Base-by-base conservation (phyloP, 1,140 invertebrate genomes). In the Cydia fagiglandana region DNA sequence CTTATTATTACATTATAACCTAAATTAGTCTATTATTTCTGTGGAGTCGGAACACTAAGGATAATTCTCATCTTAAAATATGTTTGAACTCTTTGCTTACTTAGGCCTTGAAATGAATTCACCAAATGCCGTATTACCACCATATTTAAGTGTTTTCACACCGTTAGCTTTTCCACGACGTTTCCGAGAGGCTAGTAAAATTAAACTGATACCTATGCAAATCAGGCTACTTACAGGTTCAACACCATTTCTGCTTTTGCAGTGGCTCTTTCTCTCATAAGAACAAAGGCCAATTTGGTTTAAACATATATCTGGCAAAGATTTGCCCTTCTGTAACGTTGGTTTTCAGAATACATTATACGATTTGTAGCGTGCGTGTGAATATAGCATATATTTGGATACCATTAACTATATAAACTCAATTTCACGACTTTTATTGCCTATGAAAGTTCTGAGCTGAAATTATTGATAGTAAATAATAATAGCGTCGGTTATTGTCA, bases 111-210 rank as follows among this genome's bases (percentile, higher is more conserved):
- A 61, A 61, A 61, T 61, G 9, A 10, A 61, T 10, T 15, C 17
- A 61, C 56, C 5, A 61, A 24, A 61, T 61, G 10, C 56, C 6
- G 56, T 56, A 7, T 10, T 10, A 61, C 56, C 7, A 61, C 10
- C 56, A 20, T 61, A n/a, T n/a, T n/a, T n/a, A 61, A 61, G 56
- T 24, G 56, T 61, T 20, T 61, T 61, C 56, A 61, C 56, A 61
- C 20, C 56, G 56, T 61, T 61, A 61, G 9, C 50, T 53, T 61
- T 61, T 24, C 20, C 7, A 61, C 20, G 56, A 6, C 56, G 9
- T 24, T 61, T 24, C 17, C 20, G 9, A 61, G 56, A 20, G 10
- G 9, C 17, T n/a, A 24, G 50, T 24, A 61, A 61, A n/a, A 61
- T 12, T 24, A 61, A 61, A 61, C 17, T 61, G n/a, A 56, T 56